Base-by-base conservation (phyloP, 2,888 invertebrate species). In the Mythimna pallens region DNA sequence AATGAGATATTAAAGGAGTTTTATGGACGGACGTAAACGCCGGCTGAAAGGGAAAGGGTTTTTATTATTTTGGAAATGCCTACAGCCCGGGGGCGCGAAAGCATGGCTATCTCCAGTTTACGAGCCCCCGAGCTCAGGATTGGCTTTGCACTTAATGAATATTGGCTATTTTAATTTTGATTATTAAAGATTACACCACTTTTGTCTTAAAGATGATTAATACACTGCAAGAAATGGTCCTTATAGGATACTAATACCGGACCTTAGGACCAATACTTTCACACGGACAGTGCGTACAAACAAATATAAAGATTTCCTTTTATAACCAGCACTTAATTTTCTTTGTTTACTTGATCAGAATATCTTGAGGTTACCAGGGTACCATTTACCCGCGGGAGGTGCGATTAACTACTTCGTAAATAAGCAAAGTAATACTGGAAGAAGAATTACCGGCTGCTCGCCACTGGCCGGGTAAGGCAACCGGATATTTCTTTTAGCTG, bases 401-500 rank as follows among this genome's bases (percentile, higher is more conserved):
- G 91, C 92, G 92, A 93, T 93, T 94, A 94, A 93, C 93, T 92
- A 92, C 89, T 91, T 87, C 90, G 93, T 93, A 94, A 94, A 95
- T 93, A 95, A 94, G 92, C 92, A 93, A 94, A 93, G 94, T 94
- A 94, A 93, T 84, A 86, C 93, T 93, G 92, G 91, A 92, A 94
- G 94, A 94, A 93, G 95, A 93, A 95, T 94, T 94, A 94, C 94
- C 93, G 94, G 91, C 93, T 91, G 90, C 90, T 89, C 85, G 92
- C 90, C 91, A 92, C 91, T 92, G 89, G 91, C 91, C 92, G 92
- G 92, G 92, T 91, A 93, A 94, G 86, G 94, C 94, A 92, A 93
- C 95, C 95, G 95, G 95, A 95, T 96, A 96, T 96, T 96, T 96
- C 96, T 96, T 95, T 96, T 95, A 96, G 96, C 95, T 95, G 95